Evolutionary conservation across 2,888 invertebrate genomes (phyloP).

Genomic region (Cartodere bifasciata): DNA sequence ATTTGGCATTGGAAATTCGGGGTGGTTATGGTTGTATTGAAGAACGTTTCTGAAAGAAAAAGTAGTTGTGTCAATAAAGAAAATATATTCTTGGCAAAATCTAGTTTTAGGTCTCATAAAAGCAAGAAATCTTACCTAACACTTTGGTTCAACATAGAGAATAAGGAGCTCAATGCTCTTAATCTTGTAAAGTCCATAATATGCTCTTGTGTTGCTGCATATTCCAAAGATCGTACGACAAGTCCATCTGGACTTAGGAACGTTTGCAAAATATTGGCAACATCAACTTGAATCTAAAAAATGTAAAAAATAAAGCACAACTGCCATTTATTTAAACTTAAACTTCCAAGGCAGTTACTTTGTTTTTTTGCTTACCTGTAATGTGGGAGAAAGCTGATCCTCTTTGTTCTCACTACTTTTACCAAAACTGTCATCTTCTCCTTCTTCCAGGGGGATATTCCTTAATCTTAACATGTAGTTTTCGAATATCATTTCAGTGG

Average conservation of each 20-base stretch:
- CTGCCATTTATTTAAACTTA: conserved; percentile 5
- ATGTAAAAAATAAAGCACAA: conserved; percentile 4
- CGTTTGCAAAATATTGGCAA: conserved; percentile 71
- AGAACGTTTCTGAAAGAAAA: conserved; percentile 59
- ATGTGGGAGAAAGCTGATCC: conserved; percentile 67
- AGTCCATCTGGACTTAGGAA: conserved; percentile 87
- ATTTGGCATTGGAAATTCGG: conserved; percentile 85
- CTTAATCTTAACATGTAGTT: conserved; percentile 80
- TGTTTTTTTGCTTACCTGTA: conserved; percentile 42
- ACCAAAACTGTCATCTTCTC: conserved; percentile 69
- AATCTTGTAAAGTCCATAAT: conserved; percentile 99
- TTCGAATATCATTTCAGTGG: conserved; percentile 98
- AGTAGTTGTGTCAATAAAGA: conserved; percentile 82
- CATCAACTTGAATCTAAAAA: conserved; percentile 70
- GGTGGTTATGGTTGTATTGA: conserved; percentile 84
- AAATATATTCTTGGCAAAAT: conserved; percentile 58
- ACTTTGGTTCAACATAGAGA: conserved; percentile 95
- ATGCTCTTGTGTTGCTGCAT: conserved; percentile 85
- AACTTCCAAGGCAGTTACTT: too few relatives aligned
- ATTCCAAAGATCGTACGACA: conserved; percentile 84
- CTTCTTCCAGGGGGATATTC: conserved; percentile 79
- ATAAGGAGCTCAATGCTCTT: conserved; percentile 86
- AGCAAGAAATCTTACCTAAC: conserved; percentile 45
- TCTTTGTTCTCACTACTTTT: conserved; percentile 53
- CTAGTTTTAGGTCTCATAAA: neutral